Base-by-base conservation (phyloP, 92 coral and sea anemone genomes). In the Ricordea florida region DNA sequence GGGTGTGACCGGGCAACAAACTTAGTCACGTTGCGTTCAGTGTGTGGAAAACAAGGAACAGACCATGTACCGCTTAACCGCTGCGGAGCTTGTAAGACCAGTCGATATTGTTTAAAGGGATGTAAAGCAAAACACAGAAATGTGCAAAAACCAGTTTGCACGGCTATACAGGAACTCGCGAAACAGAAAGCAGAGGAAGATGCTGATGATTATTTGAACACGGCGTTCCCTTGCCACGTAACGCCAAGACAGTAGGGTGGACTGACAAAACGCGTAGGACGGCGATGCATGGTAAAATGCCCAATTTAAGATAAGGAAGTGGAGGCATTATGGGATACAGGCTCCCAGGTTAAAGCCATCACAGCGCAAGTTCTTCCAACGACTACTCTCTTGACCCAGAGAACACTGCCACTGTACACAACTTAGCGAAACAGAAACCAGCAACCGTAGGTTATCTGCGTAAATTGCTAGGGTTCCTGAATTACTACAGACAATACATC, bases 311-410 rank as follows among this genome's bases (percentile, higher is more conserved):
- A 28, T 29, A 62, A 31, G 40, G 45, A 62, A 20, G 51, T 49
- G 10, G 62, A 74, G 17, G 80, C 80, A 3, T 64, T 73, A 27
- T 74, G 87, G 76, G 87, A 63, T 43, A 82, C 87, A 20, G 82
- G 82, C 16, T 81, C 82, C 16, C 87, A 82, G 30, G 81, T 82
- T n/a, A n/a, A n/a, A n/a, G n/a, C n/a, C n/a, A n/a, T n/a, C n/a
- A n/a, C n/a, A n/a, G n/a, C n/a, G n/a, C n/a, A n/a, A n/a, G n/a
- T n/a, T n/a, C n/a, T n/a, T n/a, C n/a, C n/a, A n/a, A n/a, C n/a
- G n/a, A n/a, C n/a, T n/a, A n/a, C n/a, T n/a, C n/a, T n/a, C n/a
- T n/a, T n/a, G n/a, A n/a, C n/a, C n/a, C n/a, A n/a, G n/a, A n/a
- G n/a, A n/a, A n/a, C n/a, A n/a, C n/a, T n/a, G n/a, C n/a, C n/a